These are phyloP conservation scores for Pollenia angustigena DNA, from an alignment of 2,888 invertebrate genomes.

Conservation along the genomic window DNA sequence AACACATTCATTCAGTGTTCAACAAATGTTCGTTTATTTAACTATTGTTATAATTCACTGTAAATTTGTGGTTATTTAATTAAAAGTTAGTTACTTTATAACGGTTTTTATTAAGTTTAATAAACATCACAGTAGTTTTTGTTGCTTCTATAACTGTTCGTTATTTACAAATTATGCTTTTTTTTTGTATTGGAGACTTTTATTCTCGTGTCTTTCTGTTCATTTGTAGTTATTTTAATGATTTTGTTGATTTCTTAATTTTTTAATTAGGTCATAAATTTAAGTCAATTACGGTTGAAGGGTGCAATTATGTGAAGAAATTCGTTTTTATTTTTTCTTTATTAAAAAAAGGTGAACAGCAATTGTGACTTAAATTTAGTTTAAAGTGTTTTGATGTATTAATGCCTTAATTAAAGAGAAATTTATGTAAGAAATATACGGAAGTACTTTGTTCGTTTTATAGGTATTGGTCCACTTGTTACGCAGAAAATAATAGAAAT, in stretches of 20 bases:
- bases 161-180: constrained; percentile 28
- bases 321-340: no score
- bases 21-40: constrained; percentile 15
- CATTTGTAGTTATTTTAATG: constrained; percentile 33
- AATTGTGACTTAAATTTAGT: background rate
- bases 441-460: no score
- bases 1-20: no score
- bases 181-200: background rate
- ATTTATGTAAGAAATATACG: background rate
- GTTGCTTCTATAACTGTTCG: background rate
- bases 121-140: background rate
- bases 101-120: constrained; percentile 34
- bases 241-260: constrained; percentile 32
- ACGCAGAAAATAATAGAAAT: no score
- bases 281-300: constrained; percentile 6
- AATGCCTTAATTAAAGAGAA: background rate
- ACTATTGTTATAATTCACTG: constrained; percentile 57
- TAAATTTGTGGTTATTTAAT: constrained; percentile 67
- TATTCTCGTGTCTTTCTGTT: background rate
- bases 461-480: no score
- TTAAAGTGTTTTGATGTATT: background rate
- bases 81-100: constrained; percentile 58
- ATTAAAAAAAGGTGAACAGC: background rate
- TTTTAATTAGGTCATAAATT: constrained; percentile 66
- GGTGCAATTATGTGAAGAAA: background rate